A percentile compares a stretch with the other conserved stretches of the same genome.
phyloP scores from a whole-genome alignment of 2,888 invertebrate species.

The Chymomyza procnemis region DNA sequence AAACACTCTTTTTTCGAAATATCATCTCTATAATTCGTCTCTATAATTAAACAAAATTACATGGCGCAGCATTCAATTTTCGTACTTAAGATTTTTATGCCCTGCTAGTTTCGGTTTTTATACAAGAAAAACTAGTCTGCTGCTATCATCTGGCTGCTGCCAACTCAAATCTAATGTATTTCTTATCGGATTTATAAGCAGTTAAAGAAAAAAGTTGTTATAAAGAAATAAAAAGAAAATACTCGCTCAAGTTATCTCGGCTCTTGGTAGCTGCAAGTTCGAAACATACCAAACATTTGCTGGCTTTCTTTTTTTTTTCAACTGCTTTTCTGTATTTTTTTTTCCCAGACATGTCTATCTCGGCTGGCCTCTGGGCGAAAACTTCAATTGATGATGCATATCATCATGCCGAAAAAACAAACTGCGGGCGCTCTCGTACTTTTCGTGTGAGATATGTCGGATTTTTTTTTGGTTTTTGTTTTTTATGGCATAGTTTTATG shows the following conservation, averaged over 20 bases:
- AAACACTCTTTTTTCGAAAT: too few relatives aligned
- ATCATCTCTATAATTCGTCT: too few relatives aligned
- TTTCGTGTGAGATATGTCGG: not conserved
- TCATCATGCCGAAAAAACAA: not conserved
- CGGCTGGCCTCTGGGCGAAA: constrained; percentile 4
- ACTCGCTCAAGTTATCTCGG: too few relatives aligned
- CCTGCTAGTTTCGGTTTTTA: too few relatives aligned
- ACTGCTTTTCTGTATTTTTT: not conserved
- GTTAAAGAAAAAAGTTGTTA: not conserved
- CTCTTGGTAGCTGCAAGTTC: too few relatives aligned
- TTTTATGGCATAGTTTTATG: not conserved
- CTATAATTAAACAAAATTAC: too few relatives aligned
- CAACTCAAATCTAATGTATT: not conserved
- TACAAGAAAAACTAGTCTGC: not conserved
- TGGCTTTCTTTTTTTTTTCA: not conserved
- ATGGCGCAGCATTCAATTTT: too few relatives aligned
- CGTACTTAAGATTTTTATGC: too few relatives aligned
- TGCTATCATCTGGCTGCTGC: not conserved
- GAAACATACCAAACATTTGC: not conserved
- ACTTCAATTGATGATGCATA: constrained; percentile 39
- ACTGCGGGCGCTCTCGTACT: not conserved
- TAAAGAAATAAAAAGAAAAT: not conserved
- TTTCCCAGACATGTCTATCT: not conserved
- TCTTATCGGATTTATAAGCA: not conserved
- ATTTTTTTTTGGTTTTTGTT: constrained; percentile 13